Percentiles rank a stretch among this genome's conserved stretches.
These are phyloP conservation scores for Hydrocynus forskahlii DNA, from an alignment of 2,797 vertebrate species.

Conservation along the genomic window DNA sequence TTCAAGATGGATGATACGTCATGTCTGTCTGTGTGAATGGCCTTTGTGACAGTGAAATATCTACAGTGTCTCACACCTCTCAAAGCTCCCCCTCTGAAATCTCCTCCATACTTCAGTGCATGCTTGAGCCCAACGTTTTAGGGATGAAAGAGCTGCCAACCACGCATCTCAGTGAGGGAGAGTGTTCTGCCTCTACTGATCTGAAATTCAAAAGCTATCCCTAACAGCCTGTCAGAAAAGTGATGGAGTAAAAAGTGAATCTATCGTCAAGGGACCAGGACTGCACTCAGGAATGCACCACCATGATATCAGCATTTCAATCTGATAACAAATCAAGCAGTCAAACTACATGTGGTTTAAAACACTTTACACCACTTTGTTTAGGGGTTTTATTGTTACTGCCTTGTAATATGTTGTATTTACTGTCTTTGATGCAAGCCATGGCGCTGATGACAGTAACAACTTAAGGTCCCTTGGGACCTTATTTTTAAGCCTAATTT, in stretches of 20 bases:
- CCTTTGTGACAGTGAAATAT: constrained; percentile 50
- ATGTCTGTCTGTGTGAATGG: constrained; percentile 46
- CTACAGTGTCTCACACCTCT: constrained; percentile 46
- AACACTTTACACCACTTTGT: background rate
- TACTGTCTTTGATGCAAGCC: background rate
- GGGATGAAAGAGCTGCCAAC: constrained; percentile 61
- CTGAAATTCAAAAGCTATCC: constrained; percentile 60
- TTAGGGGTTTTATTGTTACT: background rate
- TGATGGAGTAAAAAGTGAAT: constrained; percentile 63
- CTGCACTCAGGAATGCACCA: constrained; percentile 46
- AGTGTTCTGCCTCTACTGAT: constrained; percentile 53
- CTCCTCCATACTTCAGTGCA: constrained; percentile 52
- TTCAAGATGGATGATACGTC: constrained; percentile 45
- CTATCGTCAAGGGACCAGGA: constrained; percentile 52
- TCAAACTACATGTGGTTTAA: constrained; percentile 33
- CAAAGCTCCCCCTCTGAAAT: constrained; percentile 36
- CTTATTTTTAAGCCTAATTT: background rate
- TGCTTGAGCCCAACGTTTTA: constrained; percentile 52
- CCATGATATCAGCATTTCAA: constrained; percentile 42
- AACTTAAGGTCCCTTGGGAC: background rate
- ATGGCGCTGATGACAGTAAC: background rate
- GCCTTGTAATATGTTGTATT: background rate
- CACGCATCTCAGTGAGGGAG: constrained; percentile 49
- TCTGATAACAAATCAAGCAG: constrained; percentile 44
- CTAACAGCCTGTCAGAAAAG: constrained; percentile 59